A percentile compares a stretch with the other conserved stretches of the same genome.
Evolutionary conservation across 2,797 vertebrate genomes (phyloP).

Genomic region (Rousettus madagascariensis): DNA sequence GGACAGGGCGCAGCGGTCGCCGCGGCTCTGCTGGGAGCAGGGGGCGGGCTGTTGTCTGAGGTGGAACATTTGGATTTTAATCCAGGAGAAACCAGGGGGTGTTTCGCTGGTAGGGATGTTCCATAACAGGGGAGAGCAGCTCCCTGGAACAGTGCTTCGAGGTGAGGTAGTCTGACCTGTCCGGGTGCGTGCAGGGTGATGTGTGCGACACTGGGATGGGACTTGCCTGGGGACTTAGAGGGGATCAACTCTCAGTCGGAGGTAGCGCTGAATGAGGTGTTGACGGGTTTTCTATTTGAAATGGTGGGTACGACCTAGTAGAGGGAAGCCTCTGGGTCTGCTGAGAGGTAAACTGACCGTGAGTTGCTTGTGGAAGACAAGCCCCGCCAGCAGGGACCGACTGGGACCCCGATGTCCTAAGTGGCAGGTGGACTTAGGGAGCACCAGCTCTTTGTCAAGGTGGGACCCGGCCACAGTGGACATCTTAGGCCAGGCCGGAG

Average conservation of each 20-base stretch:
- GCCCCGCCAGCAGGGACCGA: background rate
- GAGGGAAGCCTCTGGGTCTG: too few species aligned
- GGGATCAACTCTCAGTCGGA: background rate
- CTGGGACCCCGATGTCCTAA: background rate
- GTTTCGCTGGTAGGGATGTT: background rate
- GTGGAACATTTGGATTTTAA: background rate
- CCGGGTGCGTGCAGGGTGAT: background rate
- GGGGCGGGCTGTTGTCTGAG: background rate
- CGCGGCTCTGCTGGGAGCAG: too few species aligned
- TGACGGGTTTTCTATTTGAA: background rate
- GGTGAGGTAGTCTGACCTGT: too few species aligned
- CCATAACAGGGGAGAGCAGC: background rate
- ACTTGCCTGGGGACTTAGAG: background rate
- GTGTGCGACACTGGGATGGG: background rate
- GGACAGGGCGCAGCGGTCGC: too few species aligned
- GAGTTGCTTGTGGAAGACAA: background rate
- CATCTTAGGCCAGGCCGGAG: background rate
- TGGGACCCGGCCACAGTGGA: background rate
- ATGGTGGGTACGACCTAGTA: background rate
- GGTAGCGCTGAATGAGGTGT: background rate
- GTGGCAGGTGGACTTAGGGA: background rate
- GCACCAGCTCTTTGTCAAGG: background rate
- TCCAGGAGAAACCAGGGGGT: background rate
- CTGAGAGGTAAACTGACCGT: background rate
- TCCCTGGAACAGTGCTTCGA: background rate